Base-by-base conservation (phyloP, 1,140 invertebrate species). In the Drosophila triauraria region DNA sequence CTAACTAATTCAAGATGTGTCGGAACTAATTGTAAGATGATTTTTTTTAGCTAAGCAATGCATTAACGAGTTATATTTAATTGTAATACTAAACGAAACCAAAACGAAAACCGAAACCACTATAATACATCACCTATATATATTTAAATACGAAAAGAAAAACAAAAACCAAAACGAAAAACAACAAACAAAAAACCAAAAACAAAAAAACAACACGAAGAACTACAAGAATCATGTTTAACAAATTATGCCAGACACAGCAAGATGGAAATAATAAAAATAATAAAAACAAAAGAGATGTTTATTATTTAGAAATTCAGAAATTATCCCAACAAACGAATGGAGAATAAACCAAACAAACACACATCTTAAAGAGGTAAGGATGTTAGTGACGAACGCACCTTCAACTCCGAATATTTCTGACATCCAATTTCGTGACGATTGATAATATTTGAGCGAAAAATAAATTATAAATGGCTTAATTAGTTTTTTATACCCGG, bases 11-110 rank as follows among this genome's bases (percentile, higher is more conserved):
- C 61, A 84, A 83, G 59, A 75, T 88, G 84, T 87, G 84, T 88
- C 69, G 72, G 59, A 88, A 88, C 80, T 87, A 87, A 84, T 68
- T 88, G 48, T 87, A 87, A 87, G 84, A 74, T 51, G 69, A 84
- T 87, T 87, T 87, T 87, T 87, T 87, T 87, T 87, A 87, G 84
- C 84, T 87, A 88, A 88, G 80, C 80, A 87, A 87, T 87, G 77
- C 84, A 75, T 88, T 78, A 88, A 81, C 72, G 48, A 87, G 84
- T 87, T 87, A 87, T 69, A 87, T 83, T 83, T 77, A 88, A 88
- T 83, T 77, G 72, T 84, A 84, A 87, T 82, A 79, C 57, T 76
- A 87, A 85, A 67, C 35, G 27, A 82, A 78, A 72, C 46, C 27
- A 48, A 59, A 43, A 56, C 61, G 46, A 43, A 30, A 68, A 70